A percentile compares a stretch with the other conserved stretches of the same genome.
Evolutionary conservation across 2,888 invertebrate species (phyloP).

Genomic region (Cataglyphis livida): DNA sequence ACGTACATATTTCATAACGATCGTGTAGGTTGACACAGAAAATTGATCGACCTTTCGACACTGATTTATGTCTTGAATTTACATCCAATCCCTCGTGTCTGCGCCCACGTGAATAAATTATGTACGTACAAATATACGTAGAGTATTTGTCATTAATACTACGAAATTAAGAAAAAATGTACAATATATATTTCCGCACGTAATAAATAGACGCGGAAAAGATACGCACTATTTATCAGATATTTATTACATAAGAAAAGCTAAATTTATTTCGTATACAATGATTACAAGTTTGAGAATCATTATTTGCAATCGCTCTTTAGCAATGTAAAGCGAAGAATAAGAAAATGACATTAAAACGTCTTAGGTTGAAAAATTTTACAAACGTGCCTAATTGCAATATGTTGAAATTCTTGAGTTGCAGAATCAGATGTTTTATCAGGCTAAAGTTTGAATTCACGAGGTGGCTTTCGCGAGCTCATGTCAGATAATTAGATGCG

Average conservation of each 20-base stretch:
- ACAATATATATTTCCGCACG: constrained; percentile 2
- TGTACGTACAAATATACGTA: constrained; percentile 25
- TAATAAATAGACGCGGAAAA: not conserved
- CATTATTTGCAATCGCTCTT: not conserved
- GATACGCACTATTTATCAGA: not conserved
- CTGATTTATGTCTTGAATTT: constrained; percentile 48
- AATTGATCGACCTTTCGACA: constrained; percentile 53
- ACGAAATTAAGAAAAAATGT: not conserved
- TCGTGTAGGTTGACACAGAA: constrained; percentile 53
- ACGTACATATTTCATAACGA: constrained; percentile 33
- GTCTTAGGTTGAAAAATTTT: not conserved
- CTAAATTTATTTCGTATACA: not conserved
- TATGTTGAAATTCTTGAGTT: not conserved
- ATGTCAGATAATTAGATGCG: constrained; percentile 63
- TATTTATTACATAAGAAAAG: constrained; percentile 13
- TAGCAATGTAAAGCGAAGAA: not conserved
- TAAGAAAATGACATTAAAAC: constrained; percentile 13
- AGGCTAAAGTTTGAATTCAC: constrained; percentile 47
- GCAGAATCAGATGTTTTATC: constrained; percentile 18
- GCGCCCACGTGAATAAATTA: constrained; percentile 45
- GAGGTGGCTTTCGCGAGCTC: constrained; percentile 42
- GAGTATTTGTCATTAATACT: constrained; percentile 33
- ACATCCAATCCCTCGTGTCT: constrained; percentile 46
- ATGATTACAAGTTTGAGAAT: constrained; percentile 22
- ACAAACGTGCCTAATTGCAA: constrained; percentile 16